phyloP scores from a whole-genome alignment of 1,140 invertebrate species.

The Oreohelix idahoensis region DNA sequence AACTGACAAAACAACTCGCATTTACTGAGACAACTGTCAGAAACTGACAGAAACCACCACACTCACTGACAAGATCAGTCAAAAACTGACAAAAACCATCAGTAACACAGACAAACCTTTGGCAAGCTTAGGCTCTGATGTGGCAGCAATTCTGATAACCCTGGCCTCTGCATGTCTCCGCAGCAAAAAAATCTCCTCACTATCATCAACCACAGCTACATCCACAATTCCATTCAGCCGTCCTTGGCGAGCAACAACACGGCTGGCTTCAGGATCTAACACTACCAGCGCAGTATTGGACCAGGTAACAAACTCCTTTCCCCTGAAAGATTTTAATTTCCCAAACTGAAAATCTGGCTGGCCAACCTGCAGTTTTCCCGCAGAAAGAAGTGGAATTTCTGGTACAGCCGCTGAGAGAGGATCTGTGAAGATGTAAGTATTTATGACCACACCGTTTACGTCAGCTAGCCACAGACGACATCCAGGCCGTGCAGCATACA shows the following conservation, averaged over 20 bases:
- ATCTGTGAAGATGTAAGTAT: constrained; percentile 88
- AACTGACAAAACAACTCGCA: no score
- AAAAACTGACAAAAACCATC: no score
- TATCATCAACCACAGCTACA: constrained; percentile 76
- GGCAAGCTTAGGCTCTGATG: constrained; percentile 42
- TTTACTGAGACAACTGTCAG: no score
- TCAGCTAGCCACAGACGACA: constrained; percentile 87
- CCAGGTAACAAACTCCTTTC: constrained; percentile 83
- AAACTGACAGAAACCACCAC: no score
- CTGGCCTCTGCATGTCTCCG: constrained; percentile 65
- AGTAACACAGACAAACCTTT: neutral
- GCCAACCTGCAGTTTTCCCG: constrained; percentile 24
- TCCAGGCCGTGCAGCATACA: constrained; percentile 85
- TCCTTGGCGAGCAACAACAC: constrained; percentile 72
- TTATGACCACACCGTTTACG: constrained; percentile 82
- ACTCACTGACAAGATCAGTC: no score
- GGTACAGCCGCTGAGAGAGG: constrained; percentile 70
- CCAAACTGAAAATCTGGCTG: constrained; percentile 77
- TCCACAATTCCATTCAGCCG: constrained; percentile 74
- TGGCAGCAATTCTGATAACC: constrained; percentile 58
- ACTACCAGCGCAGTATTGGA: constrained; percentile 82
- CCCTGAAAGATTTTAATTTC: constrained; percentile 79
- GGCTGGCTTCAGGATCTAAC: constrained; percentile 80
- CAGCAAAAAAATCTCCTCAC: constrained; percentile 86
- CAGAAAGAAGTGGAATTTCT: constrained; percentile 52